Base-by-base conservation (phyloP, 2,113 vertebrate genomes). In the Seriola aureovittata region DNA sequence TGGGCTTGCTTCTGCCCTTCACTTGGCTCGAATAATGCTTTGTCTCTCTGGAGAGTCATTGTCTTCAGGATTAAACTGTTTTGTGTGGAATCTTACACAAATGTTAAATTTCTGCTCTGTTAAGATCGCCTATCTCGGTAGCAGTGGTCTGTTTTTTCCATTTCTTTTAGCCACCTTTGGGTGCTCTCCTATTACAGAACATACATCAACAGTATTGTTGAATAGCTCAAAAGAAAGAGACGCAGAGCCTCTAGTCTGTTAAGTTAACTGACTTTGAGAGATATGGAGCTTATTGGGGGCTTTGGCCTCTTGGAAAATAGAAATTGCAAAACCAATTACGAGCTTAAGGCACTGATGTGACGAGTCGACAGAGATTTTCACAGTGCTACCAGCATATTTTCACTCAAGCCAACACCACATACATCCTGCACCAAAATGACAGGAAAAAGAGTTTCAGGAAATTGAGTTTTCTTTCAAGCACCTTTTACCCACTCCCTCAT, bases 371-470 rank as follows among this genome's bases (percentile, higher is more conserved):
- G 79, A 90, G 84, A 81, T 87, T 89, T 91, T 87, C 71, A 85
- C 79, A 63, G 72, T 70, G 50, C 76, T 86, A 93, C 82, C 60
- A 55, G 75, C 75, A 80, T 85, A 75, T 90, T 91, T 88, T 80
- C 82, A 80, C 84, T 89, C 78, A 69, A 85, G 71, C 80, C 85
- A 85, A 85, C 88, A 92, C 86, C 78, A 72, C 85, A 92, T 90
- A 85, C 69, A 83, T 89, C 85, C 85, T 88, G 79, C 75, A 83
- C 64, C 71, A 64, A 85, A 81, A 84, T 71, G 70, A 78, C 80
- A 92, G 78, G 78, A 80, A 84, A 82, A 65, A 60, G 68, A 65
- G 85, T 62, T 89, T 88, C 87, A 90, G 89, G 93, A 94, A 94
- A 94, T 93, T 86, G 68, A 87, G 71, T 88, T 90, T 92, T 91